phyloP scores from a whole-genome alignment of 2,113 vertebrate genomes.

The Saccopteryx bilineata region DNA sequence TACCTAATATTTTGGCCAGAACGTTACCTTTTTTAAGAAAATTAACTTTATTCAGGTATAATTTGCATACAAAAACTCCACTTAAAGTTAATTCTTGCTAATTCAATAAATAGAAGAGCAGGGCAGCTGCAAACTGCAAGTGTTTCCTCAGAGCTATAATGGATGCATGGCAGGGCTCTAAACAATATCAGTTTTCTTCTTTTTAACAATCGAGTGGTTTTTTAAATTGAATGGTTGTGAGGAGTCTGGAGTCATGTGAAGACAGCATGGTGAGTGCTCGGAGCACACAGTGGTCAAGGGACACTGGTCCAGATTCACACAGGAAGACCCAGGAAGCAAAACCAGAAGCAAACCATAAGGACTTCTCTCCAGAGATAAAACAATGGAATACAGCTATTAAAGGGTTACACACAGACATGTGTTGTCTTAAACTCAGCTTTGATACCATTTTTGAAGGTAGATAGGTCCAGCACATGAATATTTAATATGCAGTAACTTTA shows the following conservation, averaged over 20 bases:
- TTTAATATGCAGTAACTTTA: neutral
- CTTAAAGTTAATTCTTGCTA: conserved; percentile 19
- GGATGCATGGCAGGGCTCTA: neutral
- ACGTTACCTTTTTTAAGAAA: neutral
- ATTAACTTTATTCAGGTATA: neutral
- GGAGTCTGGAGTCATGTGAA: neutral
- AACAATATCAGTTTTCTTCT: neutral
- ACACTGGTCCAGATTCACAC: neutral
- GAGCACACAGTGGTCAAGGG: neutral
- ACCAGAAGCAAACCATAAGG: neutral
- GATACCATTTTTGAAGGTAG: neutral
- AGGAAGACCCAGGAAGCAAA: neutral
- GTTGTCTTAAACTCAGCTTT: neutral
- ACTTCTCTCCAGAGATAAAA: neutral
- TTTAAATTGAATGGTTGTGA: neutral
- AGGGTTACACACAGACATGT: neutral
- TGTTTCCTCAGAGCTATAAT: neutral
- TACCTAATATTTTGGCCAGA: neutral
- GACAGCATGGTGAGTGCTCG: neutral
- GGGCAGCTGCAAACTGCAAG: conserved; percentile 24
- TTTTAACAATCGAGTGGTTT: neutral
- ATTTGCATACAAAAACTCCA: neutral
- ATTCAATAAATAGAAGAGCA: neutral
- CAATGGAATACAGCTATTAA: neutral
- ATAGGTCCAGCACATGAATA: neutral